These are phyloP conservation scores for Aphis craccivora DNA, from an alignment of 1,140 invertebrate genomes.

Conservation along the genomic window DNA sequence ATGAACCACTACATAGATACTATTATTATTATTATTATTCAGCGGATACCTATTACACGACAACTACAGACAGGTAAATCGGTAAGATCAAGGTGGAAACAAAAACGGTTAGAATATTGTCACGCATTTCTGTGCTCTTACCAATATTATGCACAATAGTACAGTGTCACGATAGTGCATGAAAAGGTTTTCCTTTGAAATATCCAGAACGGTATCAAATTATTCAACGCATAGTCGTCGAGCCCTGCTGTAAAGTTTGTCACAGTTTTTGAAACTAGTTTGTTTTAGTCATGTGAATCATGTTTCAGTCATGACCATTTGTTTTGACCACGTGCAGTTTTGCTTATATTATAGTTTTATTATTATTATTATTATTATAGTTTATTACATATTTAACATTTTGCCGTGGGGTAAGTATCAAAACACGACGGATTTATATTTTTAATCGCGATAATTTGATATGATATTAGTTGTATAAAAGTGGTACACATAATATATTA, in stretches of 20 bases:
- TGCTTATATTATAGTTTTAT: not conserved
- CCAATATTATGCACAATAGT: not conserved
- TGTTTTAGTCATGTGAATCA: not conserved
- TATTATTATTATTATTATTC: not conserved
- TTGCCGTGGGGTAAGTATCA: not conserved
- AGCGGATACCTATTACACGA: not conserved
- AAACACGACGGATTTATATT: not conserved
- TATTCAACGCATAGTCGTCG: not conserved
- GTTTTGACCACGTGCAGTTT: not conserved
- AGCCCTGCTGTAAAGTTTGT: not conserved
- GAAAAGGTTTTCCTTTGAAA: not conserved
- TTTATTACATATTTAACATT: not conserved
- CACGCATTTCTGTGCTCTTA: not conserved
- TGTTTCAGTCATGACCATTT: not conserved
- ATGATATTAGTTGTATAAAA: not conserved
- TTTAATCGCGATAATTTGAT: conserved; percentile 6
- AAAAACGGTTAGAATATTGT: not conserved
- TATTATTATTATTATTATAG: not conserved
- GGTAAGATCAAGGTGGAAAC: not conserved
- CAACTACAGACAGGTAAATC: not conserved
- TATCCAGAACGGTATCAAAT: not conserved
- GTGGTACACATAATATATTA: not conserved
- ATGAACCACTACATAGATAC: not conserved
- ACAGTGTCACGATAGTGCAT: not conserved
- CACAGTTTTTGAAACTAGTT: not conserved